Evolutionary conservation across 1,140 invertebrate genomes (phyloP).

Genomic region (Bombyx mandarina): DNA sequence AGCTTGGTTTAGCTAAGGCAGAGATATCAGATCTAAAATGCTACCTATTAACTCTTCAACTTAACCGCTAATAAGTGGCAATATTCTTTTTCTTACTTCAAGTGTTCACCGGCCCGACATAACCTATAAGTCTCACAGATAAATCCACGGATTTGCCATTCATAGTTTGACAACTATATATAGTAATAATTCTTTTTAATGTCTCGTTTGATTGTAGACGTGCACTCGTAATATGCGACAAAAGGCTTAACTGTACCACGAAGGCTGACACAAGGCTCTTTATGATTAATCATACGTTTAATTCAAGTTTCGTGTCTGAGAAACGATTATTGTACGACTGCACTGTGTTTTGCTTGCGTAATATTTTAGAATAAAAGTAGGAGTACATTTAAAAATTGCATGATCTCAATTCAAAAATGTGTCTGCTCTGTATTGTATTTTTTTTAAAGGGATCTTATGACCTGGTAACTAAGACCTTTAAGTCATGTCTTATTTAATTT

Average conservation of each 20-base stretch:
- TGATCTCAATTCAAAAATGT: neutral
- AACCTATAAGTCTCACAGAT: slow-evolving; percentile 24
- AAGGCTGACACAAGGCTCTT: slow-evolving; percentile 55
- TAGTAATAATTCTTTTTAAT: slow-evolving; percentile 62
- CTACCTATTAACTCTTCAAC: too few relatives aligned
- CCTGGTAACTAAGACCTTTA: too few relatives aligned
- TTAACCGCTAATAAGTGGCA: too few relatives aligned
- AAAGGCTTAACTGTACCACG: slow-evolving; percentile 39
- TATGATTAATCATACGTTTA: slow-evolving; percentile 54
- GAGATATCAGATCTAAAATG: too few relatives aligned
- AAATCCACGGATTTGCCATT: slow-evolving; percentile 39
- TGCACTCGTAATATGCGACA: slow-evolving; percentile 41
- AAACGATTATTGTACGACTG: too few relatives aligned
- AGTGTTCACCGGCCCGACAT: neutral
- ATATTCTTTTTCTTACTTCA: too few relatives aligned
- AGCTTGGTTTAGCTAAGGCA: too few relatives aligned
- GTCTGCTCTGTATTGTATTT: too few relatives aligned
- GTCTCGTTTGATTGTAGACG: slow-evolving; percentile 51
- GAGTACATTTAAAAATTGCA: neutral
- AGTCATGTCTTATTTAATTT: too few relatives aligned
- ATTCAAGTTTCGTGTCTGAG: slow-evolving; percentile 47
- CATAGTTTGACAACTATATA: slow-evolving; percentile 52
- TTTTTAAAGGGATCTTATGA: too few relatives aligned
- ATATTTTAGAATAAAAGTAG: slow-evolving; percentile 13
- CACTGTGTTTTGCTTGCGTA: slow-evolving; percentile 15